A percentile compares a stretch with the other conserved stretches of the same genome.
Conservation (phyloP, 2,888 invertebrate genomes). For the Polyommatus icarus region DNA sequence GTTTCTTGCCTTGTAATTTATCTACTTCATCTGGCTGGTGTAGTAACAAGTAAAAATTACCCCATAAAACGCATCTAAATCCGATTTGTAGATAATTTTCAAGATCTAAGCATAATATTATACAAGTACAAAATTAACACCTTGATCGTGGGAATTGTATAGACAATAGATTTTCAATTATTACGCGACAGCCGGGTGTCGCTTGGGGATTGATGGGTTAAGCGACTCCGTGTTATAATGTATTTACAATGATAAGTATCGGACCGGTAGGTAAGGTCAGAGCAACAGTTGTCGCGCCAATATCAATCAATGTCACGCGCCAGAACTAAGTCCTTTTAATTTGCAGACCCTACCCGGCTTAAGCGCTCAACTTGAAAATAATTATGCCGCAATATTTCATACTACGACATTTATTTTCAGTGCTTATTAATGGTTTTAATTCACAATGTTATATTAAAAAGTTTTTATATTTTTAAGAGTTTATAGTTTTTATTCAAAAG, state of each 20-base stretch:
- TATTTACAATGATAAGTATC: neutral
- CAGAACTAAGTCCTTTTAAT: constrained; percentile 29
- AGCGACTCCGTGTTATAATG: neutral
- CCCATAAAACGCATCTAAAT: too few relatives aligned
- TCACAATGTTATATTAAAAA: neutral
- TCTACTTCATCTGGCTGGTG: too few relatives aligned
- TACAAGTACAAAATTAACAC: neutral
- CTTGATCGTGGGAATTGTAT: too few relatives aligned
- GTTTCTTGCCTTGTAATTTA: too few relatives aligned
- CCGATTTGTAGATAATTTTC: too few relatives aligned
- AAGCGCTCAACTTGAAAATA: constrained; percentile 22
- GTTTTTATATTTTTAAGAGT: neutral
- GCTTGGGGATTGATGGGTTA: too few relatives aligned
- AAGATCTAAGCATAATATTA: too few relatives aligned
- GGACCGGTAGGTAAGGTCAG: neutral
- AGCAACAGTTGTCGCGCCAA: constrained; percentile 20
- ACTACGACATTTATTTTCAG: constrained; percentile 17
- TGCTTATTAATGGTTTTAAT: neutral
- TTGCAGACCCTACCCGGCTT: constrained; percentile 14
- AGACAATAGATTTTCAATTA: too few relatives aligned
- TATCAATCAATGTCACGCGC: constrained; percentile 26
- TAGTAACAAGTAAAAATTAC: too few relatives aligned
- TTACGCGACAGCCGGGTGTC: too few relatives aligned
- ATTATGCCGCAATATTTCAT: constrained; percentile 16
- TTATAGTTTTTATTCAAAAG: neutral